These are phyloP conservation scores for Eurystomus gularis DNA, from an alignment of 2,113 vertebrate genomes.

Conservation along the genomic window DNA sequence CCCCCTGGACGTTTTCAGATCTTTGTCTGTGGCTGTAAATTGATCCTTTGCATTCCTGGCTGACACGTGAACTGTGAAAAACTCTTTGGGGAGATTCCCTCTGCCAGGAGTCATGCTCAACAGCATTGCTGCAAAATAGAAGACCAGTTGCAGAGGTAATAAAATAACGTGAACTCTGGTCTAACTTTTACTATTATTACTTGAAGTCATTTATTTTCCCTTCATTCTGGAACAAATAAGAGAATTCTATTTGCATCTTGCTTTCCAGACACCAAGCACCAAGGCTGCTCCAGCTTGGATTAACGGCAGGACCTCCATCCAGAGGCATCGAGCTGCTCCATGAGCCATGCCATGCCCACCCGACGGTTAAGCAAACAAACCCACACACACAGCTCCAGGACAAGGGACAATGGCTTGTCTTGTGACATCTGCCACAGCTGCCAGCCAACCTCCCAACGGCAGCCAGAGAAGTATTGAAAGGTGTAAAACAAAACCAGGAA, in stretches of 20 bases:
- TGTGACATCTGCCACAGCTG: neutral
- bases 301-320: neutral
- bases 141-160: neutral
- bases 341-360: neutral
- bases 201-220: neutral
- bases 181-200: neutral
- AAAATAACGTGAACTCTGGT: neutral
- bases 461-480: neutral
- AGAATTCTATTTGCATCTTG: neutral
- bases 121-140: neutral
- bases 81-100: constrained; percentile 36
- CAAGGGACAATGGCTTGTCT: neutral
- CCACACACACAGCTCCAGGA: neutral
- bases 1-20: constrained; percentile 39
- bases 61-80: constrained; percentile 59
- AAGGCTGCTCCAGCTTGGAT: neutral
- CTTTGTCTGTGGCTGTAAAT: constrained; percentile 61
- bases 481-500: neutral
- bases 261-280: neutral
- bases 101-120: constrained; percentile 23
- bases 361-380: neutral
- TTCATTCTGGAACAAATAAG: neutral
- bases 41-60: constrained; percentile 68
- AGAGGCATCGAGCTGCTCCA: neutral
- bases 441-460: neutral